Evolutionary conservation across 2,888 invertebrate species (phyloP), one percentile per base, ranked within the genome.

Genomic region (Homarus gammarus): DNA sequence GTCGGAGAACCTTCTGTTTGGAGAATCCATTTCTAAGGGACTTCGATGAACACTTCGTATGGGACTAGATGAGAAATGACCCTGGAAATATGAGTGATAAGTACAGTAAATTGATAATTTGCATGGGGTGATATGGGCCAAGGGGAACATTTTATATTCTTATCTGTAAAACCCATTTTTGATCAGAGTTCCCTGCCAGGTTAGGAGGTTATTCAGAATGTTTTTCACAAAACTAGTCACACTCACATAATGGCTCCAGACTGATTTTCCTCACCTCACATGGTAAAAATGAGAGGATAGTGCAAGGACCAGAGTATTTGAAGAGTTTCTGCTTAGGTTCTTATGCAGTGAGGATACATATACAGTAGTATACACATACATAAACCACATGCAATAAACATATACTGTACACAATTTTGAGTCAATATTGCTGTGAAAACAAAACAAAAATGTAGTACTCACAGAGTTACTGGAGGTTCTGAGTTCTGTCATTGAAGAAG

Each of bases 1-100:
- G 36, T 18, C 40, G 15, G 75, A 75, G 68, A 88, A 83, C 18
- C 36, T 81, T 33, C 36, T 68, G 18, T 44, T 49, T 18, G 77
- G 81, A 3, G 72, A 38, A 18, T 87, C 87, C 31, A 81, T 61
- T 36, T 72, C 81, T 18, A 56, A 38, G 31, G 87, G 81, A 33
- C 78, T 87, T 33, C 49, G 27, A 15, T n/a, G 38, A n/a, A 27
- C 44, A 44, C 77, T 83, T 68, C 82, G 82, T 31, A 83, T 83
- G 2, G 88, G 88, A 83, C 88, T 88, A 68, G 88, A 88, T 15
- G 88, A 83, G 38, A 88, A 88, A 51, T 88, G 88, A 68, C 75
- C 88, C 88, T 88, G 83, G 12, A 68, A 83, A 64, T 40, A 81
- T 3, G n/a, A 78, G 27, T 44, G 5, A 44, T 8, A 44, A 44